These are phyloP conservation scores for Scaptodrosophila lebanonensis DNA, from an alignment of 1,140 invertebrate genomes.

Conservation along the genomic window DNA sequence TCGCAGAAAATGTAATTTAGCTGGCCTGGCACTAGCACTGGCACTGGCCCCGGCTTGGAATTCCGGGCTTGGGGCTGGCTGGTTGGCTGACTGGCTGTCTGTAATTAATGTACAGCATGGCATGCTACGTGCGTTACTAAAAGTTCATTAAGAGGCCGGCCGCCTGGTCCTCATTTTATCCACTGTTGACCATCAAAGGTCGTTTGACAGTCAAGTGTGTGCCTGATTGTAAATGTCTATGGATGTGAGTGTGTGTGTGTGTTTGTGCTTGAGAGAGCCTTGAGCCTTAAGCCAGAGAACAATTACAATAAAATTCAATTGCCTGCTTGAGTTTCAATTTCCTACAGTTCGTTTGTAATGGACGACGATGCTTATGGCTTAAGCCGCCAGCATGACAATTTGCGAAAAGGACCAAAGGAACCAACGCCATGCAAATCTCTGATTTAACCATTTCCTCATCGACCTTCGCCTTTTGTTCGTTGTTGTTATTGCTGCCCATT, in stretches of 20 bases:
- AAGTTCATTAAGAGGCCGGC: slow-evolving; percentile 52
- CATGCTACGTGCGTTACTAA: slow-evolving; percentile 59
- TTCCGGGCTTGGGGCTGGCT: no score
- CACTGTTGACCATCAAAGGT: slow-evolving; percentile 53
- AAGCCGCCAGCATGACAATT: no score
- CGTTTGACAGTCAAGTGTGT: slow-evolving; percentile 45
- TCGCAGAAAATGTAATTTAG: background rate
- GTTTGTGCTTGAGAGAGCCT: slow-evolving; percentile 1
- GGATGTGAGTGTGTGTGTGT: background rate
- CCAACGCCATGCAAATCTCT: slow-evolving; percentile 65
- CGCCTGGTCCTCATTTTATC: slow-evolving; percentile 39
- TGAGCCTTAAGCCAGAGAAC: slow-evolving; percentile 31
- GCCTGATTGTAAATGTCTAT: background rate
- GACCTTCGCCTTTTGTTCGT: slow-evolving; percentile 67
- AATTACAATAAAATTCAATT: slow-evolving; percentile 68
- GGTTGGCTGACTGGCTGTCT: slow-evolving; percentile 10
- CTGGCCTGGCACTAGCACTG: background rate
- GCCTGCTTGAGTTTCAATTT: slow-evolving; percentile 52
- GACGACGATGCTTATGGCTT: slow-evolving; percentile 20
- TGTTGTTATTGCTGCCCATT: no score
- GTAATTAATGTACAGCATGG: slow-evolving; percentile 56
- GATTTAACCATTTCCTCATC: no score
- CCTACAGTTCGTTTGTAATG: slow-evolving; percentile 53
- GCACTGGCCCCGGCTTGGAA: no score
- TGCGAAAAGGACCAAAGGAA: no score